Evolutionary conservation across 2,113 vertebrate species (phyloP).

Genomic region (Heterotilapia buettikoferi): DNA sequence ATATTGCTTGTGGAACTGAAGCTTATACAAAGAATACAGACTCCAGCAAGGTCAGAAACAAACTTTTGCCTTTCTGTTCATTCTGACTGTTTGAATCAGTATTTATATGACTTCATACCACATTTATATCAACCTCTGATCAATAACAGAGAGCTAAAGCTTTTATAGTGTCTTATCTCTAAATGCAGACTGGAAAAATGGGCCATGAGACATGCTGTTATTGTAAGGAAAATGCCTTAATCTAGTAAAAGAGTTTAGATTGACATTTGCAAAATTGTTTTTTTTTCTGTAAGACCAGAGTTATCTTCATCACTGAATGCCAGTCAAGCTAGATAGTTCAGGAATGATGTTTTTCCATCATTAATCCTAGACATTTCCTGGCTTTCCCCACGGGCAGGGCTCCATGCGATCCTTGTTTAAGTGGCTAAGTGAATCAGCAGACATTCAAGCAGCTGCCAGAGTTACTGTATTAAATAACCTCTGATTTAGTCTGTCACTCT

Average conservation of each 20-base stretch:
- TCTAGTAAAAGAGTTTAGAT: not conserved
- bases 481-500: constrained; percentile 4
- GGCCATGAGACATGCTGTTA: not conserved
- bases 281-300: not conserved
- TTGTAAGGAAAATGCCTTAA: not conserved
- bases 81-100: not conserved
- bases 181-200: not conserved
- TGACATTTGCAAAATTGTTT: constrained; percentile 15
- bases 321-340: constrained; percentile 11
- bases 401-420: constrained; percentile 40
- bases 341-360: constrained; percentile 31
- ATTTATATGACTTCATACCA: not conserved
- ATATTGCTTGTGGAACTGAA: constrained; percentile 86
- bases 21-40: constrained; percentile 96
- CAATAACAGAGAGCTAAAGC: not conserved
- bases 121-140: not conserved
- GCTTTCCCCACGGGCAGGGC: not conserved
- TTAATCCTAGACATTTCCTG: constrained; percentile 32
- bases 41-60: constrained; percentile 84
- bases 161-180: not conserved
- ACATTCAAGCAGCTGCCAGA: constrained; percentile 32
- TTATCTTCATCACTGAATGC: constrained; percentile 30
- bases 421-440: constrained; percentile 44
- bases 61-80: not conserved
- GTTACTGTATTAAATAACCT: constrained; percentile 7